Base-by-base conservation (phyloP, 2,888 invertebrate species). In the Graphium colonna region DNA sequence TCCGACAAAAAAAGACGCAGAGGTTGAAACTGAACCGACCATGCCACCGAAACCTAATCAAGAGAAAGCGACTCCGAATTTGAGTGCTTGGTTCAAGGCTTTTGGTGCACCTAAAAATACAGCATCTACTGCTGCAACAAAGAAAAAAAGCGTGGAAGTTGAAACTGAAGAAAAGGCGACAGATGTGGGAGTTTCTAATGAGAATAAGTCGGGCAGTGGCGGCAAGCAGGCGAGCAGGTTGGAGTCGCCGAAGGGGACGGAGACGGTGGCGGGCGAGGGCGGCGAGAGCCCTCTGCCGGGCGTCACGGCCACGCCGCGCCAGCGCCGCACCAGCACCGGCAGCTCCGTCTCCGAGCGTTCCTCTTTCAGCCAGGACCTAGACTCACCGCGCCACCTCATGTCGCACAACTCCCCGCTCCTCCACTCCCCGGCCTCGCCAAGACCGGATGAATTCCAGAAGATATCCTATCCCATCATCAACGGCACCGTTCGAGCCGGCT, bases 31-130 rank as follows among this genome's bases (percentile, higher is more conserved):
- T 18, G 86, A 88, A 56, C 77, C 76, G 2, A 71, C 69, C 40
- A 51, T 69, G 0, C 83, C 62, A 57, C 77, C 57, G 1, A 85
- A 86, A 64, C 85, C 80, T 16, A 91, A 91, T 58, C 91, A 92
- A 66, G 91, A 92, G 58, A 94, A 94, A 73, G 94, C 94, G 13
- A 95, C 95, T 31, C 96, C 97, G 0, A 96, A 97, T 82, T 88
- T 96, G 52, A 96, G 96, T 73, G 97, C 96, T 21, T 97, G 97
- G 97, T 95, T 97, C 59, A 96, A 96, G 80, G 97, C 97, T 0
- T 97, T 97, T 73, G 96, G 97, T 8, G 95, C 95, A 0, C 96
- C 97, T 0, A 96, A 96, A 80, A 91, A 90, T 57, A 87, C 92
- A 1, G 67, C 80, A 9, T 43, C 95, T 1, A 84, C 89, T 39